Evolutionary conservation across 2,888 invertebrate genomes (phyloP), one percentile per base, ranked within the genome.

Genomic region (Beris chalybata): DNA sequence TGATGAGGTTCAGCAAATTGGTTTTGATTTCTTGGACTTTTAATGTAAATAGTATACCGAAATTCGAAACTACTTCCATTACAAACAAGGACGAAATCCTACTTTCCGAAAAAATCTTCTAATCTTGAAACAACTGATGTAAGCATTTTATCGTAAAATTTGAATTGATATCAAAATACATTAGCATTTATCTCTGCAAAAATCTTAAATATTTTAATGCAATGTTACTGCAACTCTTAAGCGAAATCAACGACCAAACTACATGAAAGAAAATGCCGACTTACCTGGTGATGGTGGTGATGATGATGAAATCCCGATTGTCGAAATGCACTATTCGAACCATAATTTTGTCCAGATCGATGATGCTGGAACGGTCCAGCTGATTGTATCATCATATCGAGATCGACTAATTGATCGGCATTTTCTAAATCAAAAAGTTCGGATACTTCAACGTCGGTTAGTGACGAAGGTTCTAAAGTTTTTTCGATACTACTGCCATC

Each of bases 391-490:
- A 80, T 80, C 75, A 77, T 77, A 70, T 75, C 75, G 72, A 75
- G 70, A 68, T 75, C 78, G 74, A 78, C 72, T 76, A 79, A 76
- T 72, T 78, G 78, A 70, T 75, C 78, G 73, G 79, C 78, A 74
- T 79, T 79, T 76, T 80, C 79, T 75, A 79, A 77, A 75, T 78
- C 77, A 71, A 79, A 79, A 70, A 79, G 74, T 61, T 78, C 76
- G 72, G 79, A 78, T 31, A 66, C 59, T 64, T 68, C 67, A 64
- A 66, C 68, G 64, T 69, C 68, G 59, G 67, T 52, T 61, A 68
- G 68, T 45, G 69, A 67, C 65, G 69, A 69, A 13, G 66, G 64
- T 64, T 67, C 52, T 43, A 15, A 38, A 22, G 50, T 52, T 47
- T 43, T 38, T 7, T 29, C 29, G 29, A 22, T 29, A n/a, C 12